phyloP scores from a whole-genome alignment of 2,888 invertebrate species.

The Dendrolimus houi region DNA sequence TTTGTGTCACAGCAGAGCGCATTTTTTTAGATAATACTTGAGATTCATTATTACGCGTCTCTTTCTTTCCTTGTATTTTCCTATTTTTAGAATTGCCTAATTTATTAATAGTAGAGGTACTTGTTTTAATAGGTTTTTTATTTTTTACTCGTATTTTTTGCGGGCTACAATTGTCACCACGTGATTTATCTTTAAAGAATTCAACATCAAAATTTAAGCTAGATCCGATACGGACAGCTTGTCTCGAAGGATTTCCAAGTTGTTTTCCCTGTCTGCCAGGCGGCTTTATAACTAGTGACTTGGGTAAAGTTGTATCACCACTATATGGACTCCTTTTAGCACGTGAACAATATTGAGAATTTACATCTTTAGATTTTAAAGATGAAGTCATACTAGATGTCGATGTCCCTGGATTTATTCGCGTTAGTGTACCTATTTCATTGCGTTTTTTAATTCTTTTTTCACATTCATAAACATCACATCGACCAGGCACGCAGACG shows the following conservation, averaged over 20 bases:
- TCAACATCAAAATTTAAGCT: slow-evolving; percentile 20
- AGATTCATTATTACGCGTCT: slow-evolving; percentile 1
- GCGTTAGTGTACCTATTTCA: slow-evolving; percentile 4
- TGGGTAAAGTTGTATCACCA: not conserved
- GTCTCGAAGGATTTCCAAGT: not conserved
- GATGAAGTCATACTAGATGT: not conserved
- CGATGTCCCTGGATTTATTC: not conserved
- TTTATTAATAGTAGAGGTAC: too few species aligned
- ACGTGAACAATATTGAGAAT: slow-evolving; percentile 5
- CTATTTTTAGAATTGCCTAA: not conserved
- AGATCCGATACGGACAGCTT: slow-evolving; percentile 15
- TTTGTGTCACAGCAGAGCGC: slow-evolving; percentile 11
- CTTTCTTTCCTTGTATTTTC: not conserved
- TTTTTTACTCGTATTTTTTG: not conserved
- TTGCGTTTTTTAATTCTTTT: slow-evolving; percentile 21
- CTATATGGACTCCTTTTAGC: not conserved
- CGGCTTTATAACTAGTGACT: not conserved
- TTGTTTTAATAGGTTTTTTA: too few species aligned
- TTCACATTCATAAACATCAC: slow-evolving; percentile 26
- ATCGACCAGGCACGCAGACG: slow-evolving; percentile 25
- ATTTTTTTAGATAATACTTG: slow-evolving; percentile 9
- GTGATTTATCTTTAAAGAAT: slow-evolving; percentile 14
- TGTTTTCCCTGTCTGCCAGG: not conserved
- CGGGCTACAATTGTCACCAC: not conserved
- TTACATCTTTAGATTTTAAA: not conserved